Evolutionary conservation across 2,888 invertebrate species (phyloP), one percentile per base, ranked within the genome.

Genomic region (Polyommatus iphigenia): DNA sequence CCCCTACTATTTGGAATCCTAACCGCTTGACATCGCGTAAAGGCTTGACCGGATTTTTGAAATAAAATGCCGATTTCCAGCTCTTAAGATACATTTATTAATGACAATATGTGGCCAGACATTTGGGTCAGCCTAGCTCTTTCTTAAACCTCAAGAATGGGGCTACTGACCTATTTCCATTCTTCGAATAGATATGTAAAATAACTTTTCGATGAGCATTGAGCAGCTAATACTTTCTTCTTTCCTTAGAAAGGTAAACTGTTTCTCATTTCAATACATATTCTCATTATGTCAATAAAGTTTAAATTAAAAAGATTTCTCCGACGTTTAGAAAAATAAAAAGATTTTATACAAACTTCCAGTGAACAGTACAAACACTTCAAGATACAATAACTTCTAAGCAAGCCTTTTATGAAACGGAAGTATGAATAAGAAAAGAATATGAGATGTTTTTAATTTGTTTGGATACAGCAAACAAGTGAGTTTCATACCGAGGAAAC

Each of bases 131-230:
- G 24, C 24, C 20, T 50, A 73, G 29, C 50, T 73, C 77, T 71
- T 80, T 77, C 78, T 76, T 67, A 29, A 77, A 29, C 62, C 36
- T 46, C 73, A 57, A 73, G 73, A 62, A 78, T 41, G 24, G n/a
- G 46, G 18, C 67, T 6, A 20, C 7, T 75, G 54, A 75, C 75
- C 75, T 75, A 29, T 54, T 54, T 73, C 24, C 8, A 29, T 29
- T 54, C 29, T 18, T 24, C 46, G 29, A 50, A 50, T 32, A 18
- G 29, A 75, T 3, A 29, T 13, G 46, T 50, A 50, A 75, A 29
- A 29, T 24, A 54, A 24, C 18, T 29, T 54, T 75, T 20, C 13
- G 15, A 54, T 54, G 75, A 75, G 18, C 18, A 46, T 24, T 54
- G 54, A 75, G 8, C 29, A 46, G 24, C 13, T 29, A 13, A 62